Base-by-base conservation (phyloP, 2,113 vertebrate species). In the Paracanthobrama guichenoti region DNA sequence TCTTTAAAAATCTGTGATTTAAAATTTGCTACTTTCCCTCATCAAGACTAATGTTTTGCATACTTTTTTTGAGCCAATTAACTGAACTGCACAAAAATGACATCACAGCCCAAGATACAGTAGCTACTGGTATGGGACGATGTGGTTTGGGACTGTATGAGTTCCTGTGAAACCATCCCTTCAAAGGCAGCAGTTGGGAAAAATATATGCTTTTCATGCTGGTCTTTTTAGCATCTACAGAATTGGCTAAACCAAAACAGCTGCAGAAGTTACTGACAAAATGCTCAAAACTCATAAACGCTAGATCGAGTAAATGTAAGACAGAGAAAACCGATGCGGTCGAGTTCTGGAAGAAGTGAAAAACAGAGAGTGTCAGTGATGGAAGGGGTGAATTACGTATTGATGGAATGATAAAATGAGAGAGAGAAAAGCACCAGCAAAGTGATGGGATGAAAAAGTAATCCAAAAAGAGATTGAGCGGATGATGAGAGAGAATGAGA, bases 331-430 rank as follows among this genome's bases (percentile, higher is more conserved):
- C 44, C 44, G 67, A 72, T 48, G 14, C 57, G 79, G 79, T 35
- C 10, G 81, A 77, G 76, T 31, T 72, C 60, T 28, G 5, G 67
- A 79, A 75, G 74, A 80, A 79, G 59, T 18, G 50, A 20, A n/a
- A 59, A 9, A 50, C 24, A 9, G 62, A 74, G 80, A 39, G 67
- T 39, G 71, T 6, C 10, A 8, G 60, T 60, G 39, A 81, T 18
- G 28, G 79, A 75, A 59, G 10, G 7, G 35, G 46, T 0, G 53
- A 67, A 55, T 76, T 16, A 20, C 3, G 18, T 85, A 85, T 73
- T 79, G 84, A 83, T 76, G 84, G 69, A 83, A 83, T 76, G 87
- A 88, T 83, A 79, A 83, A 81, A 69, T 10, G 20, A 48, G 82
- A 86, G 24, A 72, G 39, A 59, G 77, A 53, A 66, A 77, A 26